Evolutionary conservation across 2,797 vertebrate genomes (phyloP).

Genomic region (Arnoldichthys spilopterus): DNA sequence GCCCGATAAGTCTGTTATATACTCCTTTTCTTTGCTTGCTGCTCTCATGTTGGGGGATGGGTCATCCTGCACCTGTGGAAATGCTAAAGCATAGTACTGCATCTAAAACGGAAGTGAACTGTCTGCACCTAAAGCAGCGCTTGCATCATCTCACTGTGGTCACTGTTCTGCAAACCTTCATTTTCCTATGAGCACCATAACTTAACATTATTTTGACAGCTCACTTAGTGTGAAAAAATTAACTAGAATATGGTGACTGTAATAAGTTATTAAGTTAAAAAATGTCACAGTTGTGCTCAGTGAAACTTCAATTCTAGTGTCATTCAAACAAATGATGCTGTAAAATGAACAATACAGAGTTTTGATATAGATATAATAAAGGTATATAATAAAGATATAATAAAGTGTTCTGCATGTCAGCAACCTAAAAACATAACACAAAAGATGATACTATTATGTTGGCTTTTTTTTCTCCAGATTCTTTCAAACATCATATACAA

Average conservation of each 20-base stretch:
- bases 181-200: not conserved
- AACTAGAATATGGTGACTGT: too few relatives aligned
- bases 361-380: too few relatives aligned
- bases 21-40: too few relatives aligned
- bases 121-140: not conserved
- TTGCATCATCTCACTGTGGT: not conserved
- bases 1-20: too few relatives aligned
- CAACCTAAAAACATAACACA: too few relatives aligned
- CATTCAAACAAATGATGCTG: not conserved
- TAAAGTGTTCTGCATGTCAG: too few relatives aligned
- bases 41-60: not conserved
- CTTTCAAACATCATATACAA: too few relatives aligned
- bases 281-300: not conserved
- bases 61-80: not conserved
- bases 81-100: not conserved
- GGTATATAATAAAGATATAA: too few relatives aligned
- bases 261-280: too few relatives aligned
- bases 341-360: too few relatives aligned
- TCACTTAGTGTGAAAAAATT: not conserved
- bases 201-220: not conserved
- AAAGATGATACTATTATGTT: too few relatives aligned
- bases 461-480: too few relatives aligned
- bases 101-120: not conserved
- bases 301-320: not conserved
- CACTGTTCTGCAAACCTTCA: not conserved